Conservation (phyloP, 2,113 vertebrate species). For the Panthera uncia region DNA sequence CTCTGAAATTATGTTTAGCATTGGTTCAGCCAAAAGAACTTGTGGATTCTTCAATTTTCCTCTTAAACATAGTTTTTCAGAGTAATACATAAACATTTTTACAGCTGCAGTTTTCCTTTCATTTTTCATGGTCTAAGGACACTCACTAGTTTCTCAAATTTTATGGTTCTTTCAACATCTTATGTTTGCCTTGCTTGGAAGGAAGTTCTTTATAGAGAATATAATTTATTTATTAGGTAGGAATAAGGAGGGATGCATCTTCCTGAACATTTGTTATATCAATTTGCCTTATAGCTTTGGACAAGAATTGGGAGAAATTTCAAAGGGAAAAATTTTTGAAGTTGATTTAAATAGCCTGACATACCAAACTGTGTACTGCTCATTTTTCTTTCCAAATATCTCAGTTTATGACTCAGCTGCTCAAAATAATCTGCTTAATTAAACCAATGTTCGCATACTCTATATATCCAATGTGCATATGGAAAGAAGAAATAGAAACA, state of each 20-base stretch:
- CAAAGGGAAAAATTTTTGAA: slow-evolving; percentile 11
- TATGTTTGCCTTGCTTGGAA: not conserved
- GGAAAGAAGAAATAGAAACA: slow-evolving; percentile 63
- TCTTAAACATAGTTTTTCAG: not conserved
- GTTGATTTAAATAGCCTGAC: slow-evolving; percentile 42
- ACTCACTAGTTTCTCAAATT: not conserved
- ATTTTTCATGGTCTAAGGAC: not conserved
- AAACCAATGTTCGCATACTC: slow-evolving; percentile 64
- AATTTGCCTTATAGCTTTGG: not conserved
- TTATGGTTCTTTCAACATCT: not conserved
- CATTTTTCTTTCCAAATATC: slow-evolving; percentile 57
- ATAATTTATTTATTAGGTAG: not conserved
- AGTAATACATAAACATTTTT: not conserved
- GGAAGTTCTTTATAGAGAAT: not conserved
- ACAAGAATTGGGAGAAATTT: not conserved
- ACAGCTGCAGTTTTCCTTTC: not conserved
- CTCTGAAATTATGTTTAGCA: not conserved
- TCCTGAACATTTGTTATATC: not conserved
- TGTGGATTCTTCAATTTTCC: not conserved
- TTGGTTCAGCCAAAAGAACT: not conserved
- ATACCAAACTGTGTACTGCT: slow-evolving; percentile 55
- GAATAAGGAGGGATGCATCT: not conserved
- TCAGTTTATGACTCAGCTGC: slow-evolving; percentile 67
- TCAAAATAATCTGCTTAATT: slow-evolving; percentile 72
- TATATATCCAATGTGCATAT: slow-evolving; percentile 55